Base-by-base conservation (phyloP, 2,888 invertebrate species). In the Conchocele bisecta region DNA sequence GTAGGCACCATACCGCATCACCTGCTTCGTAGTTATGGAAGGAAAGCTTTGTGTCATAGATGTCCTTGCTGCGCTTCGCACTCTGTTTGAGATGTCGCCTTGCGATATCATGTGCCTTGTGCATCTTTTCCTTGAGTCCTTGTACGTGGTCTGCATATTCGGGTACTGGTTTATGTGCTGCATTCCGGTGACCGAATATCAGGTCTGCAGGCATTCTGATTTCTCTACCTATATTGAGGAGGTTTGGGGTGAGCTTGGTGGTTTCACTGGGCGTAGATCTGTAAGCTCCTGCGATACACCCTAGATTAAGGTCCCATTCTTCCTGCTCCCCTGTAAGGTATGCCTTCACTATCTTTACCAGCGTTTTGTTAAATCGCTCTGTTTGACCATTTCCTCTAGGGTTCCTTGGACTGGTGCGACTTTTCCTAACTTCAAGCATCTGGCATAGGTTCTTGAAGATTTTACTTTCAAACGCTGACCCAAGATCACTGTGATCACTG, bases 221-320 rank as follows among this genome's bases (percentile, higher is more conserved):
- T 37, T 73, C 73, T 26, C 64, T 24, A 3, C 75, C 79, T 33
- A 79, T 44, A 35, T 65, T 75, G 22, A 73, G 28, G 6, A 61
- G 35, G 29, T 76, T 67, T 33, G 76, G 73, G 4, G 64, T 71
- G 2, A 79, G 53, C 13, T 60, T 42, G 5, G 71, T 74, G 9
- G 65, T 48, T 11, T 72, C 73, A 37, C 72, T 35, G 9, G 67
- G 66, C 5, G 71, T 63, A 6, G 75, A 54, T 29, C 78, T 22
- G 29, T 72, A 78, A 7, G 75, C 80, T 13, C 70, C 72, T 20
- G 80, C 67, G 2, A 78, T 17, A 56, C 66, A 69, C 9, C 65
- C 50, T 13, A 79, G 42, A 48, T 76, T 57, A n/a, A 64, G 11
- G 42, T 76, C 79, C 76, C 81, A 81, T 4, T 65, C 64, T 9